Base-by-base conservation (phyloP, 2,113 vertebrate species). In the Toxostoma redivivum region DNA sequence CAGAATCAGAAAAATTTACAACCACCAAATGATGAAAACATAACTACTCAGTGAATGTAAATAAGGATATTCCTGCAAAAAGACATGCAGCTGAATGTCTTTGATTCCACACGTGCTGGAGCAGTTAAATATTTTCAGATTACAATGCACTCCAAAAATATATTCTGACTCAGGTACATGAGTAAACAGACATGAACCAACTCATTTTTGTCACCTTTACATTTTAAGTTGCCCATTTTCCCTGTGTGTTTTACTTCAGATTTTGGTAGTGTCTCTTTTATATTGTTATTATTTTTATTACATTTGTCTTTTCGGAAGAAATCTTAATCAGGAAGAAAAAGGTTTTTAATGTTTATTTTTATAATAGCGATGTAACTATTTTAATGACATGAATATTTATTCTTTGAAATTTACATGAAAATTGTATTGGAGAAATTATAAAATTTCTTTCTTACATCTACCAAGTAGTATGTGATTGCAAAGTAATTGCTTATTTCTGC, bases 401-500 rank as follows among this genome's bases (percentile, higher is more conserved):
- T 67, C 51, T 90, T 80, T 88, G n/a, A 88, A 95, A 93, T 53
- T 56, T 65, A 58, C 21, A 60, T 74, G 28, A 89, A 92, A 83
- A 73, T 64, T 84, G 3, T 40, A 47, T 66, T 81, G 15, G 30
- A 92, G 27, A 62, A 89, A 84, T 65, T 22, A n/a, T 57, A 70
- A 86, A 93, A 58, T 11, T 37, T 67, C 9, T 37, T 83, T 79
- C 64, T 95, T 79, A 18, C 60, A 47, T 67, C 47, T 92, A 74
- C 37, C 23, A 86, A 74, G 22, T 61, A 77, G 69, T 27, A 51
- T 44, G 61, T 71, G 92, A 88, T 91, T 93, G 62, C 14, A 88
- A 88, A 94, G 91, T 47, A 91, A 92, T 86, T 80, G n/a, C 24
- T 86, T 78, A 51, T 67, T 96, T 91, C 54, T 89, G 15, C 83